phyloP scores from a whole-genome alignment of 1,140 invertebrate species.

The Schlechtendalia chinensis region DNA sequence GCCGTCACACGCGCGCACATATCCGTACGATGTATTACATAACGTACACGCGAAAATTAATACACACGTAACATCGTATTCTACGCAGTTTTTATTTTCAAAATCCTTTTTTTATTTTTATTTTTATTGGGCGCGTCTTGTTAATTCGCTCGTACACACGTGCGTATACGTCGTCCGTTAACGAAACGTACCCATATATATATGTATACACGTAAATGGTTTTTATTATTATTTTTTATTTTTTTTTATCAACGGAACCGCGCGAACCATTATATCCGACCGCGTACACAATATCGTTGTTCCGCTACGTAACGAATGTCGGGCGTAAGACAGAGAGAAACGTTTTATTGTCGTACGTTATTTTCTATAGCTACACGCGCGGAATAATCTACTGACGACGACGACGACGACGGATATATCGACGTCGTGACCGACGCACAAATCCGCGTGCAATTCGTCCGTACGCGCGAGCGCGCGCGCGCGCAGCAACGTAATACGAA shows the following conservation, averaged over 20 bases:
- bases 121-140: not conserved
- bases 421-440: not conserved
- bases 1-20: too few relatives aligned
- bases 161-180: too few relatives aligned
- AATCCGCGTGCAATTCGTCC: not conserved
- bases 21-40: too few relatives aligned
- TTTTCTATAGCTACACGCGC: too few relatives aligned
- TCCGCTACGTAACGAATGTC: not conserved
- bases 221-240: too few relatives aligned
- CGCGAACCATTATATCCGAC: not conserved
- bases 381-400: not conserved
- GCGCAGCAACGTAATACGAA: not conserved
- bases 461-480: too few relatives aligned
- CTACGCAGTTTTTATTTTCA: conserved; percentile 22
- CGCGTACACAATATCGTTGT: not conserved
- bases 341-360: not conserved
- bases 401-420: too few relatives aligned
- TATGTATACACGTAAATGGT: too few relatives aligned
- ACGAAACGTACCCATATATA: too few relatives aligned
- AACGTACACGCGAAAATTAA: not conserved
- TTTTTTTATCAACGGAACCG: too few relatives aligned
- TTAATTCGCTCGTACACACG: not conserved
- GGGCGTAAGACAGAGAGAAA: not conserved
- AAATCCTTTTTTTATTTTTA: too few relatives aligned
- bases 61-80: not conserved